Evolutionary conservation across 1,140 invertebrate species (phyloP), one percentile per base, ranked within the genome.

Genomic region (Coenobita brevimanus): DNA sequence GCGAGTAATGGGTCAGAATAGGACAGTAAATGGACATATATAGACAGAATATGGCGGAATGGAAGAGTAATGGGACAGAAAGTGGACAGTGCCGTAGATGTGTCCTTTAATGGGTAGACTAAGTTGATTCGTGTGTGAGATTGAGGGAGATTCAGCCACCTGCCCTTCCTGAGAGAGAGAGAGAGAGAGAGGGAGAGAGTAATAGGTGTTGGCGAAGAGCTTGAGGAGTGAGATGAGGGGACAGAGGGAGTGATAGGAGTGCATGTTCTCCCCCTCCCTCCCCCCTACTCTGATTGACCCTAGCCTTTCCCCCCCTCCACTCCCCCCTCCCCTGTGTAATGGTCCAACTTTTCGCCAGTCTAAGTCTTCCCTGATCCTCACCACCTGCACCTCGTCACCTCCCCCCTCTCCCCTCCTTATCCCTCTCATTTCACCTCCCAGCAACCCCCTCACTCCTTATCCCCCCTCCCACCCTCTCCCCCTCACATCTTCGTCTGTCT

Each of bases 121-220:
- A 84, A 84, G 67, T 84, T 84, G 82, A 84, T 84, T 84, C 60
- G 27, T 69, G 60, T 50, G 69, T 84, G 43, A 75, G 69, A 84
- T 84, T 84, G 82, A 84, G 82, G 73, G 67, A 57, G 82, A 67
- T 73, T n/a, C n/a, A n/a, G n/a, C n/a, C n/a, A n/a, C n/a, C n/a
- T n/a, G n/a, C n/a, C n/a, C n/a, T n/a, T n/a, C n/a, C n/a, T n/a
- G n/a, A n/a, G n/a, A n/a, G n/a, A n/a, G n/a, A n/a, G n/a, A n/a
- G n/a, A n/a, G n/a, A n/a, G n/a, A n/a, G n/a, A n/a, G n/a, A n/a
- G n/a, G n/a, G n/a, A n/a, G n/a, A n/a, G n/a, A n/a, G n/a, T n/a
- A n/a, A n/a, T n/a, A n/a, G n/a, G n/a, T n/a, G n/a, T n/a, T n/a
- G n/a, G n/a, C n/a, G n/a, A n/a, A n/a, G n/a, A n/a, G n/a, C n/a